phyloP scores from a whole-genome alignment of 2,797 vertebrate species.

The Cephalopachus bancanus region DNA sequence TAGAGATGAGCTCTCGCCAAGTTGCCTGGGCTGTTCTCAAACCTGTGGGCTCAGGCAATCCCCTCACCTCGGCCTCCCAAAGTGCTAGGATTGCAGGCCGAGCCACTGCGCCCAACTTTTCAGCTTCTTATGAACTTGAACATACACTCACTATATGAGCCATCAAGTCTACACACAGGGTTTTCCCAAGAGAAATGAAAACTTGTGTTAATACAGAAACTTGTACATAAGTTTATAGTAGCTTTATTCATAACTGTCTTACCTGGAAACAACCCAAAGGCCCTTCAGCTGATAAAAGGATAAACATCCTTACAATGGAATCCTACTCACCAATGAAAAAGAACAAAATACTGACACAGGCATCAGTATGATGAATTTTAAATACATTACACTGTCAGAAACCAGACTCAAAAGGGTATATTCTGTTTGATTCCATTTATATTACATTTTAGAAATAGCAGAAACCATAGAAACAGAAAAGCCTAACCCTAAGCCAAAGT shows the following conservation, averaged over 20 bases:
- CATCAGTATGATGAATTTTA: not conserved
- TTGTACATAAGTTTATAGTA: not conserved
- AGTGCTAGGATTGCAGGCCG: too few relatives aligned
- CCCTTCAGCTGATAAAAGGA: not conserved
- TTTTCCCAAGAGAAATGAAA: conserved; percentile 46
- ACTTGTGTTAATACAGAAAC: not conserved
- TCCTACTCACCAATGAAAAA: conserved; percentile 13
- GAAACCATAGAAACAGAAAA: not conserved
- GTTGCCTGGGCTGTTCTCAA: too few relatives aligned
- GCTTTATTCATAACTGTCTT: conserved; percentile 5
- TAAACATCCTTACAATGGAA: not conserved
- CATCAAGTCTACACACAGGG: not conserved
- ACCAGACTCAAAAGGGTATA: not conserved
- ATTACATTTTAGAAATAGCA: not conserved
- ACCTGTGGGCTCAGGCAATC: too few relatives aligned
- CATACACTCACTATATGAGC: not conserved
- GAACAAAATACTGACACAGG: not conserved
- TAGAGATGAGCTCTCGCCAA: too few relatives aligned
- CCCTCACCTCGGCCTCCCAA: too few relatives aligned
- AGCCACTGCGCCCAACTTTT: not conserved
- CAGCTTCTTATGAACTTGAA: conserved; percentile 24
- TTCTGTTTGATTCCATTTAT: not conserved
- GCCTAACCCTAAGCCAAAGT: not conserved
- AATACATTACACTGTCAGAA: not conserved
- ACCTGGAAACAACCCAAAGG: not conserved